A percentile compares a stretch with the other conserved stretches of the same genome.
These are phyloP conservation scores for Cirrhinus mrigala DNA, from an alignment of 2,797 vertebrate genomes.

Conservation along the genomic window DNA sequence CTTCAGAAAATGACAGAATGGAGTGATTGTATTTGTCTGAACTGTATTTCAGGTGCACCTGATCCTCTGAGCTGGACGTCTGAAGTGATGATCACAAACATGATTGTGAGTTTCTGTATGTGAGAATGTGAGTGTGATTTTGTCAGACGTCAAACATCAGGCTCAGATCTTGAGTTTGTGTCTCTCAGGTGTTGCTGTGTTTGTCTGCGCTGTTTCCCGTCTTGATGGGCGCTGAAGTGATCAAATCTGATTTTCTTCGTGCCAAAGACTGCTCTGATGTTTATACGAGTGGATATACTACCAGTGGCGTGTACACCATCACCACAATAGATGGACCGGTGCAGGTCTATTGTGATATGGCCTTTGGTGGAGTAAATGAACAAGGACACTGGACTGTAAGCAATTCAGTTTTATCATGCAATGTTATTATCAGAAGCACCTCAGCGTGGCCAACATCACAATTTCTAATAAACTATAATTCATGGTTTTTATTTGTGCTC, in stretches of 20 bases:
- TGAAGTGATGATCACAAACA: no score
- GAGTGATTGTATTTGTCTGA: no score
- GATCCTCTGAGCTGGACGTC: no score
- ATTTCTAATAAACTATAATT: no score
- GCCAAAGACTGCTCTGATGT: background rate
- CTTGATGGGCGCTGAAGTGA: background rate
- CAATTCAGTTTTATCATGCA: no score
- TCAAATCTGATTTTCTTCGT: background rate
- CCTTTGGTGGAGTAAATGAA: rapidly evolving
- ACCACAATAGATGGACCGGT: rapidly evolving
- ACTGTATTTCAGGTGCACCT: background rate
- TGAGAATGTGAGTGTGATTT: no score
- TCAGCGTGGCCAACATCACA: no score
- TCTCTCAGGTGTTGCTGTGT: slow-evolving; percentile 3
- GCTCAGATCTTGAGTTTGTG: no score
- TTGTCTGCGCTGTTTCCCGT: background rate
- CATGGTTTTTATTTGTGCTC: background rate
- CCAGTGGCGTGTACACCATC: background rate
- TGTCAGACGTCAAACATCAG: no score
- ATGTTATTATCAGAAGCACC: no score
- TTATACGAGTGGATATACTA: background rate
- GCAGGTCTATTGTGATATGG: no score
- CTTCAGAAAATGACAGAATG: background rate
- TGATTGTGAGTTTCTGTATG: no score
- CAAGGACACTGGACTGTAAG: background rate